A percentile compares a stretch with the other conserved stretches of the same genome.
phyloP scores from a whole-genome alignment of 1,140 invertebrate species.

The Drosophila murphyi region DNA sequence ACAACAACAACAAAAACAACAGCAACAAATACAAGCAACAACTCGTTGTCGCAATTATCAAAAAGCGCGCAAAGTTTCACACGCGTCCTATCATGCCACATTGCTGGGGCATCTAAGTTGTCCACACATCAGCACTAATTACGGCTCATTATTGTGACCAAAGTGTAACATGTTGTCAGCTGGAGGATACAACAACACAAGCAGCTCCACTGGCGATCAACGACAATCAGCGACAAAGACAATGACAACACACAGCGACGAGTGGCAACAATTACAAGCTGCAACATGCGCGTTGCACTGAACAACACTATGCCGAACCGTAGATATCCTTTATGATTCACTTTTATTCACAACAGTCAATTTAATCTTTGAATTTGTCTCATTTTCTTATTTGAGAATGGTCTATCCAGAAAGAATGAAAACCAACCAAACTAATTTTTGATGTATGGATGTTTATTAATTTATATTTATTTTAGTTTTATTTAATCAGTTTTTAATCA shows the following conservation, averaged over 20 bases:
- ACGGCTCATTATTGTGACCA: slow-evolving; percentile 82
- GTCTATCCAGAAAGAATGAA: no score
- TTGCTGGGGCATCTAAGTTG: slow-evolving; percentile 46
- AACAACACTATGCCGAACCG: slow-evolving; percentile 13
- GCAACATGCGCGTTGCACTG: slow-evolving; percentile 26
- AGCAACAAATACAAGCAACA: slow-evolving; percentile 7
- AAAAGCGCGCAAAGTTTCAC: slow-evolving; percentile 81
- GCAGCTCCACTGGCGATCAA: slow-evolving; percentile 17
- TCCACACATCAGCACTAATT: slow-evolving; percentile 75
- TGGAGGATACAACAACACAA: slow-evolving; percentile 60
- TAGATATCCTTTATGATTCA: no score
- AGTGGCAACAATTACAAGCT: slow-evolving; percentile 64
- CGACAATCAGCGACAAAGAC: slow-evolving; percentile 24
- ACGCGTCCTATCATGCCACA: slow-evolving; percentile 52
- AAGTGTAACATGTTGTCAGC: slow-evolving; percentile 82
- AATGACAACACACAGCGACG: slow-evolving; percentile 32
- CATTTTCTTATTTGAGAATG: no score
- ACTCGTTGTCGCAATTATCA: slow-evolving; percentile 69
- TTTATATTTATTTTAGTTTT: no score
- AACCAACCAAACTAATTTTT: no score
- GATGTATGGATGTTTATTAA: no score
- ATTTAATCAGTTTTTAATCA: no score
- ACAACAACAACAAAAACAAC: slow-evolving; percentile 10
- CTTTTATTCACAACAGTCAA: no score
- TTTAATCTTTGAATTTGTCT: no score